Base-by-base conservation (phyloP, 2,888 invertebrate species). In the Hypercompe scribonia region DNA sequence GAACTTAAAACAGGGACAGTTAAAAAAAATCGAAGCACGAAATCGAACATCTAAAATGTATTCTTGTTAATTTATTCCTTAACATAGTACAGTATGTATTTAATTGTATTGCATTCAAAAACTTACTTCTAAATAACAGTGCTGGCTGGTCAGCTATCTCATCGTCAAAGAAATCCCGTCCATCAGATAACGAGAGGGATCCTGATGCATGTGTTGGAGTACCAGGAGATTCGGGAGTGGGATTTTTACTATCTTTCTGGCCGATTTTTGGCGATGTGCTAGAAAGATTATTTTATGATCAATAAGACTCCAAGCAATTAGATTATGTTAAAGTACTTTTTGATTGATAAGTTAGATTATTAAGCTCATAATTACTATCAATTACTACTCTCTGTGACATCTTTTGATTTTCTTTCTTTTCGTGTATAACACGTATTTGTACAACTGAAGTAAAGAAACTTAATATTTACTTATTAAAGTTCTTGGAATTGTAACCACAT, bases 81-180 rank as follows among this genome's bases (percentile, higher is more conserved):
- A 50, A 50, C 50, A 50, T 50, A 5, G 18, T 18, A 46, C 18
- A 18, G 24, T 8, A 24, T 7, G 8, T n/a, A 39, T 54, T 28
- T 0, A 11, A 10, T 10, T 46, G 7, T 8, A 18, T 31, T n/a
- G 24, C 33, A 10, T 18, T 31, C 39, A 0, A 28, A 15, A 31
- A 70, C 87, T 96, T 96, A 91, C 97, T 97, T 88, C 97, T 97
- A 87, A 98, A 98, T 24, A 98, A 96, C 79, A 99, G 90, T 1
- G 97, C 98, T 21, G 98, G 98, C 88, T 99, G 98, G 93, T 99
- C 98, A 64, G 98, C 98, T 77, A 99, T 98, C 92, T 99, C 98
- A 85, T 99, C 98, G 86, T 99, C 98, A 77, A 98, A 96, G 92
- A 97, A 98, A 90, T 98, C 98, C 79, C 97, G 96, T 31, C 97